Evolutionary conservation across 2,888 invertebrate genomes (phyloP).

Genomic region (Neria commutata): DNA sequence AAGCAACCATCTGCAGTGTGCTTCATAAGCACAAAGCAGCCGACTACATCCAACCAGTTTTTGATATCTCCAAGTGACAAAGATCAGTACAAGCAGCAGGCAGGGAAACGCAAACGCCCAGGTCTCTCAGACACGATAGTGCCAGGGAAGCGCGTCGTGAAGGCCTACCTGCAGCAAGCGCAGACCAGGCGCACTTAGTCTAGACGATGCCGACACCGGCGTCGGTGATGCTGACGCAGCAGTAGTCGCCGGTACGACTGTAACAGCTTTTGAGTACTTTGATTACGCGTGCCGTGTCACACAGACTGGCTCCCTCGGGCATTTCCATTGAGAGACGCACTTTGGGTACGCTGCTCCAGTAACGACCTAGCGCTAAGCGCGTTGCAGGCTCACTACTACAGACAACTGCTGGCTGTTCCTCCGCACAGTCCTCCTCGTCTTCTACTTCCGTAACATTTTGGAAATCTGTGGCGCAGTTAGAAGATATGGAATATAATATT

Average conservation of each 20-base stretch:
- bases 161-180: constrained; percentile 71
- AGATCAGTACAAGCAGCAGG: background rate
- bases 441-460: background rate
- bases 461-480: too few species aligned
- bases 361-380: background rate
- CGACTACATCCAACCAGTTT: too few species aligned
- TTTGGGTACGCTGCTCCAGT: background rate
- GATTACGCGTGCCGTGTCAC: constrained; percentile 29
- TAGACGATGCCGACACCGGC: constrained; percentile 29
- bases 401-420: too few species aligned
- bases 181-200: constrained; percentile 59
- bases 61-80: too few species aligned
- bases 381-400: too few species aligned
- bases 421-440: background rate
- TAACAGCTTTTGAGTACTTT: constrained; percentile 33
- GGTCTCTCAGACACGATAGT: constrained; percentile 78
- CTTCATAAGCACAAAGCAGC: too few species aligned
- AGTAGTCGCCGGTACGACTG: constrained; percentile 30
- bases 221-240: constrained; percentile 26
- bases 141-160: constrained; percentile 86
- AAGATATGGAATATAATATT: too few species aligned
- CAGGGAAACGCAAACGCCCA: constrained; percentile 72
- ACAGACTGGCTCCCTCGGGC: background rate
- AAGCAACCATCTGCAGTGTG: too few species aligned
- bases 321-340: background rate